Conservation (phyloP, 2,797 vertebrate genomes). For the Gadopsis bispinosus region DNA sequence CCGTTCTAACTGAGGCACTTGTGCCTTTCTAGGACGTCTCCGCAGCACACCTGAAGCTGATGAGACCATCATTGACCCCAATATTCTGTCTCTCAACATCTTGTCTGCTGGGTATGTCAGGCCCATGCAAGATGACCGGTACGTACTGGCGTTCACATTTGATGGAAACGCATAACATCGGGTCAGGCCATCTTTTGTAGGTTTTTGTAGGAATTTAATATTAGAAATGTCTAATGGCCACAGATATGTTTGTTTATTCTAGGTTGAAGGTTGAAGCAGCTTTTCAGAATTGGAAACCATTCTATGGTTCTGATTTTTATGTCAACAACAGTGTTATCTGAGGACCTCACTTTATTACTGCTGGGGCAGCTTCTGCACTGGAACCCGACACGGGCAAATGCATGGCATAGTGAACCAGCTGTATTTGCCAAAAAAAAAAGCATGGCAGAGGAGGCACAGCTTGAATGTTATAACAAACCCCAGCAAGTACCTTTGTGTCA, state of each 20-base stretch:
- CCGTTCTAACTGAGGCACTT: constrained; percentile 15
- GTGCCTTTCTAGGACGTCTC: constrained; percentile 88
- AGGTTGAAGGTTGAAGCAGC: constrained; percentile 4
- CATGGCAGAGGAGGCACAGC: constrained; percentile 35
- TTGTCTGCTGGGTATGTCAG: constrained; percentile 91
- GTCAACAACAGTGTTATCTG: constrained; percentile 7
- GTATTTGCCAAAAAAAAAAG: constrained; percentile 9
- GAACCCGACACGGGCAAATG: constrained; percentile 40
- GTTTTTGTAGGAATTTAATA: constrained; percentile 14
- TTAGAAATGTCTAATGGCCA: not conserved
- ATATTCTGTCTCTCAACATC: constrained; percentile 97
- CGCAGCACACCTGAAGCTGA: constrained; percentile 94
- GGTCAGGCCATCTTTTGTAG: not conserved
- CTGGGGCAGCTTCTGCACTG: constrained; percentile 43
- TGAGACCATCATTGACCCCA: constrained; percentile 94
- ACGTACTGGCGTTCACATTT: constrained; percentile 57
- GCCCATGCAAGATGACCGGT: constrained; percentile 95
- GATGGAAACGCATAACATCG: not conserved
- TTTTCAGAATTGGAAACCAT: constrained; percentile 38
- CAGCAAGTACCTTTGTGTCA: constrained; percentile 13
- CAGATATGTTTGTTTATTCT: not conserved
- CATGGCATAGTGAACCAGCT: constrained; percentile 54
- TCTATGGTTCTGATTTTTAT: constrained; percentile 20
- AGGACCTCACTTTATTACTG: constrained; percentile 5
- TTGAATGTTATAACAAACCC: constrained; percentile 31